Conservation (phyloP, 2,888 invertebrate genomes). For the Pseudanteris insignis region DNA sequence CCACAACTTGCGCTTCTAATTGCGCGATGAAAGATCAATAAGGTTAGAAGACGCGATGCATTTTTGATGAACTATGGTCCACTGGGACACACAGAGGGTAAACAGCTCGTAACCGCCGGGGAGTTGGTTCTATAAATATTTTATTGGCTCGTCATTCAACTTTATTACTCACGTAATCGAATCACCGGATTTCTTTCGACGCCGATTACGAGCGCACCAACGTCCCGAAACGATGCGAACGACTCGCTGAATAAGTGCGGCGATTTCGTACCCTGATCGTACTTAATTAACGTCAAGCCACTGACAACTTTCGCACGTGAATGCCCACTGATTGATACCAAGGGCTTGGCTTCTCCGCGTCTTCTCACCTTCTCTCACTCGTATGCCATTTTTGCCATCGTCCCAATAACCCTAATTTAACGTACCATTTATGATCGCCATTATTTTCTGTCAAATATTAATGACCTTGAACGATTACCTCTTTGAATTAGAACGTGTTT, state of each 20-base stretch:
- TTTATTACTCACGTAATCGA: constrained; percentile 55
- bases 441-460: constrained; percentile 42
- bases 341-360: constrained; percentile 60
- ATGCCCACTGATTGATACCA: constrained; percentile 61
- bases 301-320: constrained; percentile 49
- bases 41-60: constrained; percentile 34
- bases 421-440: constrained; percentile 24
- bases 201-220: constrained; percentile 2
- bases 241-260: constrained; percentile 12
- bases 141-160: constrained; percentile 64
- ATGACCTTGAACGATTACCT: too few relatives aligned
- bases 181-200: constrained; percentile 19
- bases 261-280: constrained; percentile 25
- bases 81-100: constrained; percentile 58
- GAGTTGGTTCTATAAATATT: constrained; percentile 63
- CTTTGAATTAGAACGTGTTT: constrained; percentile 3
- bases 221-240: constrained; percentile 8
- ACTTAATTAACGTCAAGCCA: constrained; percentile 59
- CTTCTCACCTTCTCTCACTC: constrained; percentile 58
- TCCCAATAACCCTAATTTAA: constrained; percentile 12
- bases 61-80: constrained; percentile 50
- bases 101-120: constrained; percentile 64
- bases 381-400: constrained; percentile 47
- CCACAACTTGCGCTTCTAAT: constrained; percentile 33
- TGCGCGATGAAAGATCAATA: constrained; percentile 40